Evolutionary conservation across 2,888 invertebrate genomes (phyloP).

Genomic region (Glaucopsyche alexis): DNA sequence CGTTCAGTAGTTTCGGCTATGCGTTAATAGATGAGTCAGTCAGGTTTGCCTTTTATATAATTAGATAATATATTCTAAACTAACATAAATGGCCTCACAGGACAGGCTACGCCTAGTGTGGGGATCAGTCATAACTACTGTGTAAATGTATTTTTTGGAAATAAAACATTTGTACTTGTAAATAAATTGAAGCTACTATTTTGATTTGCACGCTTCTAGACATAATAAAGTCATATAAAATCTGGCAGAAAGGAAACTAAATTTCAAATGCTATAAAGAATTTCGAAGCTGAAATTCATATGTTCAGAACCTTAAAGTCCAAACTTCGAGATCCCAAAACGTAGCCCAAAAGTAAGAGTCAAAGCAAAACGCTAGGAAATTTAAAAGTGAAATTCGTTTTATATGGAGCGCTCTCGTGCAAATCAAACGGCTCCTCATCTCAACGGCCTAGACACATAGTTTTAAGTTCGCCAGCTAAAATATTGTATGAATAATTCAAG

Average conservation of each 20-base stretch:
- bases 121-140: too few species aligned
- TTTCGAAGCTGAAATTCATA: conserved; percentile 26
- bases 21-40: too few species aligned
- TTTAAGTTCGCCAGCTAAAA: conserved; percentile 57
- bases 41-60: too few species aligned
- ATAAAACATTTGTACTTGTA: too few species aligned
- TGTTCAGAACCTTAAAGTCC: conserved; percentile 9
- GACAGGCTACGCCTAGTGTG: too few species aligned
- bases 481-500: conserved; percentile 74
- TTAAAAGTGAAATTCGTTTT: conserved; percentile 38
- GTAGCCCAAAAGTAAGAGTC: conserved; percentile 36
- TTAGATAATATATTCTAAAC: too few species aligned
- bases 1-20: too few species aligned
- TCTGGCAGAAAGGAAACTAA: background rate
- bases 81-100: too few species aligned
- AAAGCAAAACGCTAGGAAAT: conserved; percentile 36
- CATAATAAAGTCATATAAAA: background rate
- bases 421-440: conserved; percentile 43
- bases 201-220: too few species aligned
- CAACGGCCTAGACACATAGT: conserved; percentile 39
- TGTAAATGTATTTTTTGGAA: too few species aligned
- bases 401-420: conserved; percentile 40
- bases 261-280: conserved; percentile 16
- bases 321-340: conserved; percentile 20
- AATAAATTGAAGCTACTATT: too few species aligned